Base-by-base conservation (phyloP, 2,113 vertebrate genomes). In the Cynopterus brachyotis region DNA sequence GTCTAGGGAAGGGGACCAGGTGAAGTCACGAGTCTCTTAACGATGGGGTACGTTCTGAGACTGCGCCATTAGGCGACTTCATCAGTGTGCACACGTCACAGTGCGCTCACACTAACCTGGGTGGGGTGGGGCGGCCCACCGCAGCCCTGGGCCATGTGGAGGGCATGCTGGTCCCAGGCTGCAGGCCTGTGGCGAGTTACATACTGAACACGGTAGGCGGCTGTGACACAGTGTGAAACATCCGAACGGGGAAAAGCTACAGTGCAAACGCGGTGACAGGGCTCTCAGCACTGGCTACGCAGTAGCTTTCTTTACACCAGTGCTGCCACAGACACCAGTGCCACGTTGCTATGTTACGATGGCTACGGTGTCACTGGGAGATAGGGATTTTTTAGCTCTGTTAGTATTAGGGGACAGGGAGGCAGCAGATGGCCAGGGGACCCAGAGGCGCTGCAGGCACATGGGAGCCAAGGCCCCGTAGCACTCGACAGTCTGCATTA, bases 401-500 rank as follows among this genome's bases (percentile, higher is more conserved):
- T 28, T 42, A 30, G 26, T 28, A 40, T 72, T 3, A 45, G 40
- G 69, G 35, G 69, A 26, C 24, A 9, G 16, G 78, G 55, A 40
- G 2, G n/a, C n/a, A 37, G 24, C n/a, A 40, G n/a, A 16, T 2
- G 15, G 37, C 47, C 37, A 26, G 20, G 20, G 59, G 32, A 20
- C 40, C 3, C 9, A 66, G 40, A 4, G 53, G 88, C 0, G 0
- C n/a, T 13, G 47, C 59, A 81, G n/a, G 59, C 60, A 30, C 26
- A 55, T 16, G 6, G 37, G 5, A 3, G 42, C 32, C 9, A 13
- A 69, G 70, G 62, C 32, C 69, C 67, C 5, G 8, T 8, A 15
- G 37, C 24, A 0, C 22, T 35, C 3, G 0, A 11, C n/a, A 10
- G 17, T 50, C 9, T 53, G 28, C 59, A 35, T 12, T 0, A 20